Evolutionary conservation across 2,888 invertebrate genomes (phyloP).

Genomic region (Aspidapion aeneum): DNA sequence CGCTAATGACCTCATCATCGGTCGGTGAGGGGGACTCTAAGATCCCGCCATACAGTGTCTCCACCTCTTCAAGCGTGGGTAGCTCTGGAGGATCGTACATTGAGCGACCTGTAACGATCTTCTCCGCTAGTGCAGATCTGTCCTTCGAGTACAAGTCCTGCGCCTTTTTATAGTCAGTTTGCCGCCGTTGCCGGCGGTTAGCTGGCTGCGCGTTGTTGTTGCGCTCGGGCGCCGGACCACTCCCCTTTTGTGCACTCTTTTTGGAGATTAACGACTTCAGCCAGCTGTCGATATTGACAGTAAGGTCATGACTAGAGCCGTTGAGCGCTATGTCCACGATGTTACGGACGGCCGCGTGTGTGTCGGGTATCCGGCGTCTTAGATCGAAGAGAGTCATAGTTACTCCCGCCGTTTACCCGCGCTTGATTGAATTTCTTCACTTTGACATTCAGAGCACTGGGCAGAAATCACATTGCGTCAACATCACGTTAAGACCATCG

Average conservation of each 20-base stretch:
- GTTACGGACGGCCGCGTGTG: too few species aligned
- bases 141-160: slow-evolving; percentile 2
- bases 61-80: slow-evolving; percentile 1
- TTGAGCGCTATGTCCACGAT: too few species aligned
- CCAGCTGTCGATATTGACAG: too few species aligned
- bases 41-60: slow-evolving; percentile 2
- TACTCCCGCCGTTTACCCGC: slow-evolving; percentile 27
- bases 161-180: not conserved
- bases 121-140: not conserved
- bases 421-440: slow-evolving; percentile 27
- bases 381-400: slow-evolving; percentile 24
- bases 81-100: not conserved
- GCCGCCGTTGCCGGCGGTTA: not conserved
- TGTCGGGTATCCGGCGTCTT: too few species aligned
- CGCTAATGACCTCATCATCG: slow-evolving; percentile 3
- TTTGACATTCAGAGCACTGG: slow-evolving; percentile 6
- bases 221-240: too few species aligned
- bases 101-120: not conserved
- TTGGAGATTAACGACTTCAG: too few species aligned
- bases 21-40: not conserved
- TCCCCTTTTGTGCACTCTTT: too few species aligned
- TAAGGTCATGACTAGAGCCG: too few species aligned
- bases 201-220: too few species aligned
- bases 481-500: slow-evolving; percentile 21
- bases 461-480: slow-evolving; percentile 9